Evolutionary conservation across 2,888 invertebrate genomes (phyloP).

Genomic region (Nephrocerus scutellatus): DNA sequence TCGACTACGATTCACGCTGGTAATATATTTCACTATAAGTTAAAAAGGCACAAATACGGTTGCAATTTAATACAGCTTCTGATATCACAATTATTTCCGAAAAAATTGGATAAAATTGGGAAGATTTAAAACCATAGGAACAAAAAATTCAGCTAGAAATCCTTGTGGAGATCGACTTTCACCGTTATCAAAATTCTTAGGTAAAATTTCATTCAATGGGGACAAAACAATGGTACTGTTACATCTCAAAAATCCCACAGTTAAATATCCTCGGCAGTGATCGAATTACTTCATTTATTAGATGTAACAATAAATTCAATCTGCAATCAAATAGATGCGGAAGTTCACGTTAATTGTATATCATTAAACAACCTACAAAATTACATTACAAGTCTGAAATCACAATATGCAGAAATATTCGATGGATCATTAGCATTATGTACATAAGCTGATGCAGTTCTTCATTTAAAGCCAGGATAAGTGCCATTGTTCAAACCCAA

Average conservation of each 20-base stretch:
- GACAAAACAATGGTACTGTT: slow-evolving; percentile 7
- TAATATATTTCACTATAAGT: too few relatives aligned
- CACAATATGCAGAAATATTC: slow-evolving; percentile 3
- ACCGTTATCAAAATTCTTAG: neutral
- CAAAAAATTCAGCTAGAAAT: slow-evolving; percentile 10
- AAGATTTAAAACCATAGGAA: too few relatives aligned
- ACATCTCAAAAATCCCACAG: too few relatives aligned
- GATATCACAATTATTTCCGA: slow-evolving; percentile 1
- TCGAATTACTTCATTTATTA: too few relatives aligned
- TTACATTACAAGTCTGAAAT: slow-evolving; percentile 2
- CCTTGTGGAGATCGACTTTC: slow-evolving; percentile 7
- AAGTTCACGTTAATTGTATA: too few relatives aligned
- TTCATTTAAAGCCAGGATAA: slow-evolving; percentile 8
- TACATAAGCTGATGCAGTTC: slow-evolving; percentile 4
- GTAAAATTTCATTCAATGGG: slow-evolving; percentile 4
- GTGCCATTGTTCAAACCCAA: slow-evolving; percentile 4
- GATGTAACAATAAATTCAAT: too few relatives aligned
- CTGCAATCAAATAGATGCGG: too few relatives aligned
- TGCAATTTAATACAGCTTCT: slow-evolving; percentile 2
- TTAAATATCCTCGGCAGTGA: too few relatives aligned
- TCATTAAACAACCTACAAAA: too few relatives aligned
- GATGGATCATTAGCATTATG: slow-evolving; percentile 6
- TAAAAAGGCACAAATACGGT: too few relatives aligned
- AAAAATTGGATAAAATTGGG: too few relatives aligned
- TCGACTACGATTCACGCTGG: too few relatives aligned